Evolutionary conservation across 2,888 invertebrate species (phyloP).

Genomic region (Tribolium freemani): DNA sequence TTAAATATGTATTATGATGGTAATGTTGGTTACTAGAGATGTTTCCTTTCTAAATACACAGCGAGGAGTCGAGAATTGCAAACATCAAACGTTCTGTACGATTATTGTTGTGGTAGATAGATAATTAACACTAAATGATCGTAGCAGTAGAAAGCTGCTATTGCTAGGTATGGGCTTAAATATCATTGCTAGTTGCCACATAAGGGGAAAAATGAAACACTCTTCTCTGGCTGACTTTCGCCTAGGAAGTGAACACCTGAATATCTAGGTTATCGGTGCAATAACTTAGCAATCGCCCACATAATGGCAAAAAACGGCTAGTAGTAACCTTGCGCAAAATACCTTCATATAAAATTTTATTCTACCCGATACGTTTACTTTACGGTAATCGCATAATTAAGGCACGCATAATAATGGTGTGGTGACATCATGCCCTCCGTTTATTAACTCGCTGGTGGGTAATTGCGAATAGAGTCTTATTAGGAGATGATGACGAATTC

Average conservation of each 20-base stretch:
- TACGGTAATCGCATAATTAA: constrained; percentile 24
- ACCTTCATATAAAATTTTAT: constrained; percentile 16
- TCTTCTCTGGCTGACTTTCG: not conserved
- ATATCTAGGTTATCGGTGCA: constrained; percentile 5
- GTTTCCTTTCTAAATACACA: not conserved
- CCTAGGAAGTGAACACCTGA: not conserved
- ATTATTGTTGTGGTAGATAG: no score
- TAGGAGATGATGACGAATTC: constrained; percentile 29
- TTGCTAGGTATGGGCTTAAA: no score
- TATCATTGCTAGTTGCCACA: no score
- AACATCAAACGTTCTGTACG: no score
- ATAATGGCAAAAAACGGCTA: not conserved
- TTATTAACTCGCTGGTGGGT: constrained; percentile 7
- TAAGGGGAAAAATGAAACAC: no score
- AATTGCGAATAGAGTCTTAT: constrained; percentile 6
- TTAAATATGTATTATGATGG: constrained; percentile 13
- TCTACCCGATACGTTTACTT: constrained; percentile 1
- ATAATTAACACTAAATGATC: no score
- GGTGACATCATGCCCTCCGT: constrained; percentile 9
- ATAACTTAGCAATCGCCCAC: constrained; percentile 6
- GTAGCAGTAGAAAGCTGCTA: no score
- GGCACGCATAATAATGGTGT: constrained; percentile 10
- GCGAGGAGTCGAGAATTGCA: not conserved
- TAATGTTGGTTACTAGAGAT: constrained; percentile 7
- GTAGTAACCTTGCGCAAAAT: constrained; percentile 28